Base-by-base conservation (phyloP, 2,888 invertebrate species). In the Lathronympha strigana region DNA sequence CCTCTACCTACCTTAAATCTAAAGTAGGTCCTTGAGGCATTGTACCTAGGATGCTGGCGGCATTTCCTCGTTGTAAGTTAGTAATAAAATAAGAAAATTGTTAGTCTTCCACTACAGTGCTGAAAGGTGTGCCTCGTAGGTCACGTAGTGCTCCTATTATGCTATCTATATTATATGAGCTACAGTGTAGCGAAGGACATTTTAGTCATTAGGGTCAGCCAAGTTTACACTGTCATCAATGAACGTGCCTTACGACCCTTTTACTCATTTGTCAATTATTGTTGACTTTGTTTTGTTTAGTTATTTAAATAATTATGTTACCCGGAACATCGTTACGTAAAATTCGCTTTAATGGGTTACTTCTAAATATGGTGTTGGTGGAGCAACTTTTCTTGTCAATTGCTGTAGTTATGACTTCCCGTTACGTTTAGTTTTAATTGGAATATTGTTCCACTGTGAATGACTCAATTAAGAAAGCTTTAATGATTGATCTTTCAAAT, bases 161-260 rank as follows among this genome's bases (percentile, higher is more conserved):
- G 62, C 61, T 62, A 33, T 55, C 45, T 53, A 45, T 57, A 38
- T 50, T 50, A 57, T 33, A 58, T 45, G 36, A 40, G 50, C 15
- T 57, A 57, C 57, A 25, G 21, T 50, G 21, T 50, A 40, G 15
- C 73, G 78, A 84, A 88, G 88, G 88, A 74, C 86, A 76, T 68
- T 74, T 73, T 70, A 81, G 83, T 86, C 84, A 89, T 90, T 88
- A 85, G 83, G 87, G 87, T 88, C 87, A 87, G 84, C 9, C 36
- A 23, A 57, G 57, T 60, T 60, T 47, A 36, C 58, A 23, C 13
- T 36, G 36, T 13, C 49, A 49, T 49, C 31, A 15, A 47, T 25
- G 54, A 25, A 55, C 47, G 45, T 28, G 36, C 55, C 19, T 28
- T 19, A 43, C 19, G 55, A 43, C 43, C 19, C 28, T 28, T 19